A percentile compares a stretch with the other conserved stretches of the same genome.
Evolutionary conservation across 2,888 invertebrate species (phyloP).

Genomic region (Altica lythri): DNA sequence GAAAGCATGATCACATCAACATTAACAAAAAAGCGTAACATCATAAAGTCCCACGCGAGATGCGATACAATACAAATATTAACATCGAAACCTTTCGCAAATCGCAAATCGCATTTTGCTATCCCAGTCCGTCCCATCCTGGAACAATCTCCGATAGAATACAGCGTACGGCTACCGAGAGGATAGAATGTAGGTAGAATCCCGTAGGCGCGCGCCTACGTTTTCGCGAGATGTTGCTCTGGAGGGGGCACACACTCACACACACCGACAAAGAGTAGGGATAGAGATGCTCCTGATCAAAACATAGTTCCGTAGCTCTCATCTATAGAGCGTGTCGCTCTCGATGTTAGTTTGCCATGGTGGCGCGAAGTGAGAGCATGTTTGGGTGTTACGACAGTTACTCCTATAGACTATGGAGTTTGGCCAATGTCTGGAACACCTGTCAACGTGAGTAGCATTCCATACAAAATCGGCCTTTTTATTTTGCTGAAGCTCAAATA

Average conservation of each 20-base stretch:
- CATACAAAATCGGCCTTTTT: constrained; percentile 28
- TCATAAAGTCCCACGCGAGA: no score
- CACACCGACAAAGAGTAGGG: constrained; percentile 39
- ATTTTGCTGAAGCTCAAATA: constrained; percentile 10
- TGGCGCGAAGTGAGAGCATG: constrained; percentile 79
- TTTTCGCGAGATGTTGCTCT: constrained; percentile 7
- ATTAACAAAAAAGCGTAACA: no score
- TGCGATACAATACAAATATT: no score
- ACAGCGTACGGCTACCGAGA: background rate
- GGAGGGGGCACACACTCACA: constrained; percentile 18
- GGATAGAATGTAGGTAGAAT: constrained; percentile 25
- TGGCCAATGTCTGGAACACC: constrained; percentile 77
- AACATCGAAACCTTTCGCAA: background rate
- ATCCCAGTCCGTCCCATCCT: constrained; percentile 1
- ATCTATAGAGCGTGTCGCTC: constrained; percentile 43
- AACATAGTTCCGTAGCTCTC: constrained; percentile 43
- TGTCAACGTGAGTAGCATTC: constrained; percentile 70
- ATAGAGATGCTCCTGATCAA: constrained; percentile 37
- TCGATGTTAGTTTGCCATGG: constrained; percentile 84
- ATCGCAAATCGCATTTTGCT: background rate
- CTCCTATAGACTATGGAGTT: constrained; percentile 77
- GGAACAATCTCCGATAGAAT: no score
- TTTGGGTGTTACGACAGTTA: constrained; percentile 77
- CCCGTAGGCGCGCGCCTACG: constrained; percentile 35
- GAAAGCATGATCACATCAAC: no score